phyloP scores from a whole-genome alignment of 2,113 vertebrate species.

The Baryphthengus martii region DNA sequence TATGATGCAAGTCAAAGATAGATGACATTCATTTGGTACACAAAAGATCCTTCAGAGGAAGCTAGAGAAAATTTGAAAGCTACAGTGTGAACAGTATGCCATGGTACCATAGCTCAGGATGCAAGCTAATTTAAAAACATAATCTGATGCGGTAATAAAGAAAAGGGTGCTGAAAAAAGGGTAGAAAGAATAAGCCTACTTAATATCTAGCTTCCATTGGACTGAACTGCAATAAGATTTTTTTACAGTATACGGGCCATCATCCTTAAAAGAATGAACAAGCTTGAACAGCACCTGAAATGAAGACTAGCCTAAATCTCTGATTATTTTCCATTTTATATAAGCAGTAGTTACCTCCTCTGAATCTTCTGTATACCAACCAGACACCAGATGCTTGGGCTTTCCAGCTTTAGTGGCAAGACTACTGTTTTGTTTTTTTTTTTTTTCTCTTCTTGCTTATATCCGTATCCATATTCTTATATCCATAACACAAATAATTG shows the following conservation, averaged over 20 bases:
- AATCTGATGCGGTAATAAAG: background rate
- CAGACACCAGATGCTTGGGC: background rate
- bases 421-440: background rate
- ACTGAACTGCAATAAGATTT: background rate
- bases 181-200: background rate
- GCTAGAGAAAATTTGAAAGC: background rate
- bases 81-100: background rate
- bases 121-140: background rate
- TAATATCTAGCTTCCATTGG: background rate
- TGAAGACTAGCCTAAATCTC: background rate
- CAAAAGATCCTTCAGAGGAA: background rate
- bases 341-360: background rate
- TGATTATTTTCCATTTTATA: background rate
- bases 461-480: background rate
- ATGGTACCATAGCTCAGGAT: rapidly evolving
- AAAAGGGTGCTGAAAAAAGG: background rate
- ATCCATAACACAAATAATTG: background rate
- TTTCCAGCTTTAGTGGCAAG: background rate
- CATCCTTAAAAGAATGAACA: background rate
- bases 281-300: background rate
- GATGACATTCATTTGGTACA: background rate
- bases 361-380: background rate
- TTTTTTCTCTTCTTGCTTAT: background rate
- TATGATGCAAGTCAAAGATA: background rate
- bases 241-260: background rate